A percentile compares a stretch with the other conserved stretches of the same genome.
These are phyloP conservation scores for Tetropium fuscum DNA, from an alignment of 2,888 invertebrate genomes.

Conservation along the genomic window DNA sequence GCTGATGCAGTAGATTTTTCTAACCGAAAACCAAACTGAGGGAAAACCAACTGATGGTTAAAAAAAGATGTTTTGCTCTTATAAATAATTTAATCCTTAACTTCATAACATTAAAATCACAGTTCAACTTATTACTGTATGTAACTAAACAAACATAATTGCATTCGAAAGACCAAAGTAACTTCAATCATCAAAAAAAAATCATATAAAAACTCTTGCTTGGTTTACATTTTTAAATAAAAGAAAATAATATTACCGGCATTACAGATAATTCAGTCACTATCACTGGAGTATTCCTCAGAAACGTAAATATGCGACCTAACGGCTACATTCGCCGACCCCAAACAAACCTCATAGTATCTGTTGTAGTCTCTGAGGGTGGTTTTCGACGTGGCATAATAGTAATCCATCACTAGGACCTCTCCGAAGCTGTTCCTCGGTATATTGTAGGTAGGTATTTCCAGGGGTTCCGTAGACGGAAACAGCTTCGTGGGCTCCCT, in stretches of 20 bases:
- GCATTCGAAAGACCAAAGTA: constrained; percentile 9
- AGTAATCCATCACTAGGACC: constrained; percentile 59
- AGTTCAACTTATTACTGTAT: constrained; percentile 53
- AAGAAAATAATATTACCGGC: constrained; percentile 9
- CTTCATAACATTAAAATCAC: constrained; percentile 53
- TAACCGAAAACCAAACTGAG: no score
- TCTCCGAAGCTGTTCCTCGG: constrained; percentile 48
- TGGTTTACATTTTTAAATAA: constrained; percentile 1
- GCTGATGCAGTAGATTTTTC: background rate
- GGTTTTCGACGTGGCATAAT: constrained; percentile 54
- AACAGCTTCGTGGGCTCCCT: constrained; percentile 53
- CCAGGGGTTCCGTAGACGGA: constrained; percentile 48
- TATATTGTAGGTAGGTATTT: constrained; percentile 44
- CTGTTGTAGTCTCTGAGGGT: constrained; percentile 62
- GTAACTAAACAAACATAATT: constrained; percentile 32
- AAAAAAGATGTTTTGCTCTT: no score
- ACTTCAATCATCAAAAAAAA: constrained; percentile 5
- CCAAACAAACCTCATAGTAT: constrained; percentile 56
- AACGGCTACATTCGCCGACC: constrained; percentile 32
- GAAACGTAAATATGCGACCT: constrained; percentile 31
- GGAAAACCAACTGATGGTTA: no score
- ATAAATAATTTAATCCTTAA: constrained; percentile 43
- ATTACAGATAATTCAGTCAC: constrained; percentile 29
- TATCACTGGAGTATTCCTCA: constrained; percentile 41
- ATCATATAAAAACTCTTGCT: constrained; percentile 4